Base-by-base conservation (phyloP, 1,140 invertebrate species). In the Orchestia grillus region DNA sequence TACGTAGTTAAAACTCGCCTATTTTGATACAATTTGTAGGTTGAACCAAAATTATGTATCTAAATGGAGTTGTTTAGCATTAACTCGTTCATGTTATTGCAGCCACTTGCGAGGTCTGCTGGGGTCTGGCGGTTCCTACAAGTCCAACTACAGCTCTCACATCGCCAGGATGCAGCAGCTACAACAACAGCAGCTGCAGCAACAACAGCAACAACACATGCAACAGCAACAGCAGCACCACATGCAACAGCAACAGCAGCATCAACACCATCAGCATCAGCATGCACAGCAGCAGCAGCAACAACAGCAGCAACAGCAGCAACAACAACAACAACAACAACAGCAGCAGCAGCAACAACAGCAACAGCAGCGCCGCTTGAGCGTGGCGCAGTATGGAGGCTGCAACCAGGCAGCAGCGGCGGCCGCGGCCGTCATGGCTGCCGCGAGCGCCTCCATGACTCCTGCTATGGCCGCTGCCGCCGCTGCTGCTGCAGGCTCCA, bases 321-420 rank as follows among this genome's bases (percentile, higher is more conserved):
- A 96, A n/a, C 96, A 96, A 41, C 97, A 97, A 41, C 96, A 44
- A 23, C 96, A 42, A 42, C 96, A 96, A 40, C 96, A 96, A 43
- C 96, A 96, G 41, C 95, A 62, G 94, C 16, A 97, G 97, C 97
- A 97, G 97, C 44, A 96, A 92, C 96, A 96, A n/a, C 96, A 96
- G 45, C 95, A 94, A 40, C 92, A 94, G 92, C 92, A 94, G 44
- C 92, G 92, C 15, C 92, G 92, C 19, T 16, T 94, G 44, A 94
- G 40, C 44, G 92, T 44, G 8, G 44, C 92, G 3, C 4, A 44
- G 16, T 94, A 94, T 44, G 44, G 92, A 44, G 40, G 40, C 92
- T 45, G 92, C 40, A 94, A 94, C 44, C 92, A 94, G 40, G 92
- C 92, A 94, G 92, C 92, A 6, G 92, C 92, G 0, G 92, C 92